Evolutionary conservation across 2,888 invertebrate genomes (phyloP).

Genomic region (Drosophila mayaguana): DNA sequence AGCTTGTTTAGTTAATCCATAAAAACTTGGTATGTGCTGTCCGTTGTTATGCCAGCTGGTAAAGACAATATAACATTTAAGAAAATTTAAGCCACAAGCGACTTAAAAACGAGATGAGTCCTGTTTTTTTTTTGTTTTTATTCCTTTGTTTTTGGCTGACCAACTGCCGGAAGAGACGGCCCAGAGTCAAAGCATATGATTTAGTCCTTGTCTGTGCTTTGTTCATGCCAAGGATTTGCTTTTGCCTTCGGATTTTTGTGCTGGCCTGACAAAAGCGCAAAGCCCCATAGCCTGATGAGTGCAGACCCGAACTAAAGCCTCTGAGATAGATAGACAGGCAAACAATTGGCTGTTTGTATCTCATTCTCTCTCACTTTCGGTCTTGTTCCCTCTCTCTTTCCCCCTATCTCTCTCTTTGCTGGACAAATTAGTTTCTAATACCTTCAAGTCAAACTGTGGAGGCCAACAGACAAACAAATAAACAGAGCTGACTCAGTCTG

Average conservation of each 20-base stretch:
- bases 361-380: conserved; percentile 41
- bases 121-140: conserved; percentile 5
- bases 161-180: conserved; percentile 19
- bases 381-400: conserved; percentile 15
- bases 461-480: conserved; percentile 56
- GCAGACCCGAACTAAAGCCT: conserved; percentile 60
- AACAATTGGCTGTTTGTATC: conserved; percentile 78
- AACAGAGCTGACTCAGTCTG: conserved; percentile 30
- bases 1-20: conserved; percentile 81
- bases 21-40: conserved; percentile 72
- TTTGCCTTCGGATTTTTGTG: conserved; percentile 51
- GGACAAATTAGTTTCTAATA: conserved; percentile 81
- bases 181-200: conserved; percentile 62
- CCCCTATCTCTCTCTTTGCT: conserved; percentile 40
- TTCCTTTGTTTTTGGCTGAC: conserved; percentile 30
- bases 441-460: conserved; percentile 78
- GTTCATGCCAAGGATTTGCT: conserved; percentile 61
- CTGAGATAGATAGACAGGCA: conserved; percentile 75
- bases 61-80: conserved; percentile 77
- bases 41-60: conserved; percentile 15
- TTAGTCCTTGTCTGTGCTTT: conserved; percentile 52
- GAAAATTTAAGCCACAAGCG: conserved; percentile 80
- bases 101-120: conserved; percentile 73
- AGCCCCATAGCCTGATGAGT: conserved; percentile 43
- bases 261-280: conserved; percentile 58